Evolutionary conservation across 2,888 invertebrate genomes (phyloP), one percentile per base, ranked within the genome.

Genomic region (Marronus borbonicus): DNA sequence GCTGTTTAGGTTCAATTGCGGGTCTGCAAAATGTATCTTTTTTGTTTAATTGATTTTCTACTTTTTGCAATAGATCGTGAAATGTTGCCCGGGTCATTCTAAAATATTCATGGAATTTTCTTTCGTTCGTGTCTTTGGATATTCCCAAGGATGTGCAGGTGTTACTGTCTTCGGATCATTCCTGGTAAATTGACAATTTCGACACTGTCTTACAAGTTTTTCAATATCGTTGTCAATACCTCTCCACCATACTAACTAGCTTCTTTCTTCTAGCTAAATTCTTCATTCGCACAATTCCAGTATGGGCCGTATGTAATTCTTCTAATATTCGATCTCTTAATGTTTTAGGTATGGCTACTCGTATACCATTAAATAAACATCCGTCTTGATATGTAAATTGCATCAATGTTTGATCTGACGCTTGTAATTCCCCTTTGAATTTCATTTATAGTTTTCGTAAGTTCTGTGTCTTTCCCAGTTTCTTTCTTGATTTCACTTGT

Each of bases 211-310:
- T 31, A 77, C 80, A 36, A 81, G 4, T 75, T 80, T 80, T 76
- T 85, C 83, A 12, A 80, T 79, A 55, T 84, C 82, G 24, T 80
- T 80, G 49, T 82, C 82, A 31, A 82, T 79, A 31, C 70, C 77
- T 36, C 78, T 81, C 83, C 85, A 86, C 76, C 81, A 81, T n/a
- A 80, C 75, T 24, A 24, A 24, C 17, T 17, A 17, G 17, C 17
- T 17, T 17, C 17, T 17, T 17, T 17, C 80, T 77, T 65, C 80
- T 70, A 14, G 81, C 83, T 55, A 84, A 76, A 60, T 10, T 78
- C 74, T 85, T 85, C 82, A 84, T 85, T 76, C 82, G 83, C 0
- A 82, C 80, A 2, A 85, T 83, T 8, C 83, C 84, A 12, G 78
- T 69, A 80, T 85, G 83, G 50, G 78, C 80, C 1, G 66, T 14